These are phyloP conservation scores for Meliscaeva auricollis DNA, from an alignment of 2,888 invertebrate species.

Conservation along the genomic window DNA sequence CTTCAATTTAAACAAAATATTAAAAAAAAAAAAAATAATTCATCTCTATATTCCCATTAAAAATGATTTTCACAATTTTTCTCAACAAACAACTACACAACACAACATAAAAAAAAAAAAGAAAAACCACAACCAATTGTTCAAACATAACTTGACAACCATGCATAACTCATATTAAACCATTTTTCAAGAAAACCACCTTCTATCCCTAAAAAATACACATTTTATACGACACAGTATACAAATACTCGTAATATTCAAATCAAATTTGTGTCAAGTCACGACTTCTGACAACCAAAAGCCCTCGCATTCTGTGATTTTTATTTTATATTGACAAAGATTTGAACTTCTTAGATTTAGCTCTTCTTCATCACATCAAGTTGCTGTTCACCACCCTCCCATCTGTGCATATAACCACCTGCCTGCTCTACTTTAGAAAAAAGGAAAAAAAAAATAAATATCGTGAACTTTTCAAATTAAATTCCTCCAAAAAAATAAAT, in stretches of 20 bases:
- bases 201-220: not conserved
- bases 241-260: constrained; percentile 47
- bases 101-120: not conserved
- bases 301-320: not conserved
- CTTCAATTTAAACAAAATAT: not conserved
- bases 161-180: constrained; percentile 26
- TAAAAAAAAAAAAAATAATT: not conserved
- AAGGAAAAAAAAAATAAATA: constrained; percentile 33
- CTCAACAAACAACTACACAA: not conserved
- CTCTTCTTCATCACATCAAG: too few relatives aligned
- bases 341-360: not conserved
- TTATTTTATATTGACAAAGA: constrained; percentile 9
- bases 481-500: constrained; percentile 29
- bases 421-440: constrained; percentile 2
- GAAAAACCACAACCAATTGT: constrained; percentile 15
- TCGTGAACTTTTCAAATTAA: constrained; percentile 72
- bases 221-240: not conserved
- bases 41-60: not conserved
- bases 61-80: constrained; percentile 14
- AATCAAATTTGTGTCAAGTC: constrained; percentile 74
- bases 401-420: not conserved
- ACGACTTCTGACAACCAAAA: constrained; percentile 60
- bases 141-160: constrained; percentile 47
- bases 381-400: not conserved
- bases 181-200: constrained; percentile 3